These are phyloP conservation scores for Cydia amplana DNA, from an alignment of 1,140 invertebrate genomes.

Conservation along the genomic window DNA sequence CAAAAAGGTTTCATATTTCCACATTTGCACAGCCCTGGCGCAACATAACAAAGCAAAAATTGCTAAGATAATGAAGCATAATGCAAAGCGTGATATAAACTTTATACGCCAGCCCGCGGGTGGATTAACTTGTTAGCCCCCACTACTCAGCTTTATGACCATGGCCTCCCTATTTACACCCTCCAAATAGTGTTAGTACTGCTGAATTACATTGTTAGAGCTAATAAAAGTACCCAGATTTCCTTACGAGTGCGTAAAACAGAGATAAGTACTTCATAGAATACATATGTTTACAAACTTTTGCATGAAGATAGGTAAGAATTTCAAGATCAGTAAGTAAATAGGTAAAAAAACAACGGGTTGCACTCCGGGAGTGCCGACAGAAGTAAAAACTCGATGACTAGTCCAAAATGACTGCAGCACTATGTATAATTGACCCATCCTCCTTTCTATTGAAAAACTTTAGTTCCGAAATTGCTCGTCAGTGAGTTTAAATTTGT, in stretches of 20 bases:
- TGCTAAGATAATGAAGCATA: conserved; percentile 69
- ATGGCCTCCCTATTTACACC: conserved; percentile 30
- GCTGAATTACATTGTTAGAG: conserved; percentile 20
- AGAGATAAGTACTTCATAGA: too few species aligned
- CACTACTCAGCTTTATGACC: conserved; percentile 27
- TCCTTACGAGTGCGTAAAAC: neutral
- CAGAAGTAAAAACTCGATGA: too few species aligned
- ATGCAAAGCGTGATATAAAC: conserved; percentile 70
- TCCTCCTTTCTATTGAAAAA: too few species aligned
- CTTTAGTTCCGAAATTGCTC: too few species aligned
- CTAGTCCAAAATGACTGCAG: too few species aligned
- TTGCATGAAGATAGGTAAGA: neutral
- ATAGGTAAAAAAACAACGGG: too few species aligned
- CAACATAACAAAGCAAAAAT: conserved; percentile 67
- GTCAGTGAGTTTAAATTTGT: too few species aligned
- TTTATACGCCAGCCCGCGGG: conserved; percentile 59
- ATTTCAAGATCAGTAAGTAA: neutral
- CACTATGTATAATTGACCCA: too few species aligned
- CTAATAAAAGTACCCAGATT: conserved; percentile 23
- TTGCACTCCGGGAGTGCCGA: too few species aligned
- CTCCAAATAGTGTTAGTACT: conserved; percentile 30
- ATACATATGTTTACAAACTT: too few species aligned
- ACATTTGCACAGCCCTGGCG: conserved; percentile 44
- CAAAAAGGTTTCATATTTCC: conserved; percentile 4
- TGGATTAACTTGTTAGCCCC: conserved; percentile 65